Conservation (phyloP, 2,888 invertebrate genomes). For the Ophioninae sp. region DNA sequence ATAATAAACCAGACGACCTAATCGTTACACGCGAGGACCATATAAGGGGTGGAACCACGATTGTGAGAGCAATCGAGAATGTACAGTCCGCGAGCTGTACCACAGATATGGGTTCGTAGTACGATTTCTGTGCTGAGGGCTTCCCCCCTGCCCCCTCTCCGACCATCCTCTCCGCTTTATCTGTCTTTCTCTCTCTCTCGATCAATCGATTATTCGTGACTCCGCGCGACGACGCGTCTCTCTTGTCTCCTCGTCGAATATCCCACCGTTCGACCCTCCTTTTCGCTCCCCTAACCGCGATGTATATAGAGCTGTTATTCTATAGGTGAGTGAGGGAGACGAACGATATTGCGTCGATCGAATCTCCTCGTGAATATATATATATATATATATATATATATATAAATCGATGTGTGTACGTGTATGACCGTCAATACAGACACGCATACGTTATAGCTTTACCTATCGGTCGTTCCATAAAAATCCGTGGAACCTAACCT, state of each 20-base stretch:
- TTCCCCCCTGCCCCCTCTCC: neutral
- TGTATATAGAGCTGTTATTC: constrained; percentile 49
- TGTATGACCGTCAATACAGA: neutral
- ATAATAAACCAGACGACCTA: constrained; percentile 26
- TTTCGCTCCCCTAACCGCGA: constrained; percentile 18
- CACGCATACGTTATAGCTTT: neutral
- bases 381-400: neutral
- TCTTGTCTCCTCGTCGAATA: constrained; percentile 54
- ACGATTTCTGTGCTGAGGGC: constrained; percentile 28
- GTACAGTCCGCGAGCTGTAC: constrained; percentile 48
- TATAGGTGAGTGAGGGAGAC: constrained; percentile 32
- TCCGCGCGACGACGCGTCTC: constrained; percentile 53
- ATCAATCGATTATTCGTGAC: constrained; percentile 62
- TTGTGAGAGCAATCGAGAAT: constrained; percentile 47
- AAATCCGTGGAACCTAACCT: neutral
- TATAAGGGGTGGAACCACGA: neutral
- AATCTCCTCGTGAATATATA: neutral
- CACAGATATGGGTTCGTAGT: constrained; percentile 39
- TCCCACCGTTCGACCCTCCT: constrained; percentile 47
- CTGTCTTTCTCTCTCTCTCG: constrained; percentile 23
- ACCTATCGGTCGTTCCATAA: neutral
- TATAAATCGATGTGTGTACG: neutral
- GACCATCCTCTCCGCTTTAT: neutral
- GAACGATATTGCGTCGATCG: constrained; percentile 53
- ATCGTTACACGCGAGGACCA: constrained; percentile 23